phyloP scores from a whole-genome alignment of 2,888 invertebrate species.

The Eristalis pertinax region DNA sequence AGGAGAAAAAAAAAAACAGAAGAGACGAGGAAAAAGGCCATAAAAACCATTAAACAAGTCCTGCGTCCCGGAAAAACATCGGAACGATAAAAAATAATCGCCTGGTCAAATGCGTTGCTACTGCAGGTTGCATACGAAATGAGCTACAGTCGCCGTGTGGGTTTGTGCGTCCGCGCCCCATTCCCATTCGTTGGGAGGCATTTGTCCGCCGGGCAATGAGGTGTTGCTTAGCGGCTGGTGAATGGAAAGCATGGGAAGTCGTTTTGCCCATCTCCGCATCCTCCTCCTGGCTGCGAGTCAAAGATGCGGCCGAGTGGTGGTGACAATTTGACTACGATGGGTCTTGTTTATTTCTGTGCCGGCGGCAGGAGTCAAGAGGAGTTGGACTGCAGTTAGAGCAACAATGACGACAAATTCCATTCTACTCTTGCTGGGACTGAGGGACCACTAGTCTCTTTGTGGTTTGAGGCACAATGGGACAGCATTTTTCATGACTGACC shows the following conservation, averaged over 20 bases:
- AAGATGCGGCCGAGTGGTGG: no score
- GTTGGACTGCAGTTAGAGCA: no score
- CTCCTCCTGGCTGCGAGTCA: no score
- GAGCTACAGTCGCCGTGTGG: neutral
- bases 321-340: no score
- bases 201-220: neutral
- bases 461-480: no score
- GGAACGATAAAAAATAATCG: constrained; percentile 57
- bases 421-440: no score
- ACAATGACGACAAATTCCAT: no score
- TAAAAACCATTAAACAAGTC: constrained; percentile 35
- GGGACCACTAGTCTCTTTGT: no score
- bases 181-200: neutral
- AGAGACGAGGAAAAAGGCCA: constrained; percentile 4
- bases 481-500: no score
- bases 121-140: constrained; percentile 55
- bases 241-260: neutral
- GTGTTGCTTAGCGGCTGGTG: neutral
- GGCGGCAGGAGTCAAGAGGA: no score
- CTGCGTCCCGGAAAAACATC: constrained; percentile 44
- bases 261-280: neutral
- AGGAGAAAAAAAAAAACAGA: no score
- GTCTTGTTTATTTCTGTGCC: no score
- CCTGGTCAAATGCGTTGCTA: constrained; percentile 64
- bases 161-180: neutral